Evolutionary conservation across 2,797 vertebrate species (phyloP), one percentile per base, ranked within the genome.

Genomic region (Pseudomugil gertrudae): DNA sequence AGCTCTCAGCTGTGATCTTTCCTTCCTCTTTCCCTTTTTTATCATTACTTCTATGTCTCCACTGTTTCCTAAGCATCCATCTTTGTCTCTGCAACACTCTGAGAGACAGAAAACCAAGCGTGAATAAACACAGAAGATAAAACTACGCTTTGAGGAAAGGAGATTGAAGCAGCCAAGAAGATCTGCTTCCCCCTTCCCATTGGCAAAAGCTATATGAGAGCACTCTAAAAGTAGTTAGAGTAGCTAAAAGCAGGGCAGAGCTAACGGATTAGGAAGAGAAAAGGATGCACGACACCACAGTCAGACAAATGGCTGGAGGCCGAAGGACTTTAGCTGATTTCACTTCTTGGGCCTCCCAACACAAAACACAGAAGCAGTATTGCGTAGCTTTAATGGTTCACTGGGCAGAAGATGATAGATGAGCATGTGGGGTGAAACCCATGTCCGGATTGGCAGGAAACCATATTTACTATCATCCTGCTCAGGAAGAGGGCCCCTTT

Each of bases 151-250:
- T 64, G 45, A 57, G 57, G 45, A 33, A 26, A 50, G 56, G 57
- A 40, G 40, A 17, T 17, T 15, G 36, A 57, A 48, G 53, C 51
- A 36, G 24, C 43, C 56, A 50, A 73, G 56, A 76, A 74, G 74
- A 85, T 66, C 63, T 56, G 63, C 69, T 73, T 63, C 38, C 30
- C 51, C 72, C 56, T 60, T 60, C 63, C 74, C 66, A 48, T 74
- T 55, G 75, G 82, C 84, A 67, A 85, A 76, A 83, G 53, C 62
- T 73, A 59, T 69, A 77, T 60, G 52, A 79, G 72, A 84, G 81
- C 84, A 81, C 83, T 86, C 79, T 64, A 51, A 72, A 61, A 69
- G 61, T 36, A 57, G 74, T 66, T 57, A 64, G 74, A 82, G 83
- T 69, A 45, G 67, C 61, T 74, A 52, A 78, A 72, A 76, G 79